A percentile compares a stretch with the other conserved stretches of the same genome.
These are phyloP conservation scores for Phallusia fumigata DNA, from an alignment of 23 tunicate genomes.

Conservation along the genomic window DNA sequence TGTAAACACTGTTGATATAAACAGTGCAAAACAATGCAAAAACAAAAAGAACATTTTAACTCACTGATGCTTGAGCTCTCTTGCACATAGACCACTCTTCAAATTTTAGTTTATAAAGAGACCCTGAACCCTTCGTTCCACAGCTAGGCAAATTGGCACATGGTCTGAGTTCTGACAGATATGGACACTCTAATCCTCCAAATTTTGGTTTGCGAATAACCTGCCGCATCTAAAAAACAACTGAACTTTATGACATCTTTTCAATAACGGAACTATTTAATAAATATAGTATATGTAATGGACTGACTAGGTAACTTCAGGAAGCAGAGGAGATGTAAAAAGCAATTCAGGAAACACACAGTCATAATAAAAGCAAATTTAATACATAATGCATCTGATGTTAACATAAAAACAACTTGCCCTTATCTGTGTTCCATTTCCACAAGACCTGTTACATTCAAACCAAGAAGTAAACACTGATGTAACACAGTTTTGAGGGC, in stretches of 20 bases:
- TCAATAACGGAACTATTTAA: too few species aligned
- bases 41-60: not conserved
- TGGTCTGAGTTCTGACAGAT: conserved; percentile 20
- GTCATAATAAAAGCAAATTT: not conserved
- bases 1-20: too few species aligned
- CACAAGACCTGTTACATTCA: conserved; percentile 50
- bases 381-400: not conserved
- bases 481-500: conserved; percentile 75
- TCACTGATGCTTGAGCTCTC: conserved; percentile 28
- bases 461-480: conserved; percentile 64
- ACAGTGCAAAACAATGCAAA: too few species aligned
- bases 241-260: too few species aligned
- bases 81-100: conserved; percentile 46
- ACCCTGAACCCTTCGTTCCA: not conserved
- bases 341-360: conserved; percentile 5
- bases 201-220: conserved; percentile 26
- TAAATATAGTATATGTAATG: too few species aligned
- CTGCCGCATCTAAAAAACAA: conserved; percentile 31
- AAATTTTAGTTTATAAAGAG: conserved; percentile 22
- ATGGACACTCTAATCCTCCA: conserved; percentile 48
- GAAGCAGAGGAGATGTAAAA: not conserved
- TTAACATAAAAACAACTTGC: conserved; percentile 21
- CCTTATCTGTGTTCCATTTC: conserved; percentile 71
- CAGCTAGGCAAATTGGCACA: conserved; percentile 20
- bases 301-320: too few species aligned